A percentile compares a stretch with the other conserved stretches of the same genome.
These are phyloP conservation scores for Turritopsis rubra DNA, from an alignment of 30 jellyfish, hydroid and myxozoan species.

Conservation along the genomic window DNA sequence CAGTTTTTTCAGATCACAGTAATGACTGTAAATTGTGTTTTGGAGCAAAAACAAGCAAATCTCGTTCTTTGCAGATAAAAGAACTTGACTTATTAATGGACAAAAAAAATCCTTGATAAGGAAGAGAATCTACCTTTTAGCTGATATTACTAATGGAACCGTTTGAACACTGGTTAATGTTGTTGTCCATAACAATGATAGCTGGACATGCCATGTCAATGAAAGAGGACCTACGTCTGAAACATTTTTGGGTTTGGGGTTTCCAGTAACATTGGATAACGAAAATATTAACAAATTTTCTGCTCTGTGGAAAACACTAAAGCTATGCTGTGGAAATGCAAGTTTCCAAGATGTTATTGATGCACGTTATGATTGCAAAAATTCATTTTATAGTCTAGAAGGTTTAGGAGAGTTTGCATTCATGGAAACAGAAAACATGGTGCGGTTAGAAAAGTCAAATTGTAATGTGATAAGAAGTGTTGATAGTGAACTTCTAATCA, in stretches of 20 bases:
- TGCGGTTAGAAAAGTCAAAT: not conserved
- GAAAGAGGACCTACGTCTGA: not conserved
- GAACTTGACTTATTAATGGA: not conserved
- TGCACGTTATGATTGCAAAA: not conserved
- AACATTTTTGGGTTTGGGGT: not conserved
- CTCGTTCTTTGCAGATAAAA: not conserved
- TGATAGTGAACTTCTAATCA: not conserved
- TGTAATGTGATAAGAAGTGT: not conserved
- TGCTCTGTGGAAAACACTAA: not conserved
- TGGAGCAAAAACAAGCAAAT: not conserved
- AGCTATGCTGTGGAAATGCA: not conserved
- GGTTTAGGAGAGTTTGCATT: not conserved
- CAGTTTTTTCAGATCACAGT: not conserved
- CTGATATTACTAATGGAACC: not conserved
- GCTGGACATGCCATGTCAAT: not conserved
- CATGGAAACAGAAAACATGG: slow-evolving; percentile 13
- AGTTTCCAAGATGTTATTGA: slow-evolving; percentile 1
- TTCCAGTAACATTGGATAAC: not conserved
- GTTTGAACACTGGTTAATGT: not conserved
- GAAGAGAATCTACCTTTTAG: not conserved
- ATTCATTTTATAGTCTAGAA: not conserved
- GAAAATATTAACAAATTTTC: not conserved
- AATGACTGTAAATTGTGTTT: not conserved
- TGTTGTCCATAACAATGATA: not conserved
- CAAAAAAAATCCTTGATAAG: too few relatives aligned